A percentile compares a stretch with the other conserved stretches of the same genome.
Evolutionary conservation across 2,797 vertebrate species (phyloP).

Genomic region (Hypotaenidia okinawae): DNA sequence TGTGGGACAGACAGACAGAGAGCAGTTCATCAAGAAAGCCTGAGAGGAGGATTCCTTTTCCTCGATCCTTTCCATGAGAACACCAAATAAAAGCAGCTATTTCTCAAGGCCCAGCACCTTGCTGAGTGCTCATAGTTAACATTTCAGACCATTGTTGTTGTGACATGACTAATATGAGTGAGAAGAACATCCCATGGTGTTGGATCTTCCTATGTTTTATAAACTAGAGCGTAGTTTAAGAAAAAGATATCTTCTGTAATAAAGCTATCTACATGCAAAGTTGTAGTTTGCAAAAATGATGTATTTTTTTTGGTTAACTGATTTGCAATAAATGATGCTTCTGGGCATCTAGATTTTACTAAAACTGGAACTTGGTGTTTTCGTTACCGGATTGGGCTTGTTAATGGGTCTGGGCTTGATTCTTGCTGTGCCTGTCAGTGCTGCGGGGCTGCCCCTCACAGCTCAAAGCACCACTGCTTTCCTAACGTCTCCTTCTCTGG

Average conservation of each 20-base stretch:
- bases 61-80: conserved; percentile 10
- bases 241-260: conserved; percentile 78
- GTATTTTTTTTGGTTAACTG: conserved; percentile 86
- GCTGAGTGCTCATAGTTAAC: conserved; percentile 44
- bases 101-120: conserved; percentile 51
- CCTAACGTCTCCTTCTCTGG: neutral
- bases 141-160: conserved; percentile 55
- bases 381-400: neutral
- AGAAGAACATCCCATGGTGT: conserved; percentile 75
- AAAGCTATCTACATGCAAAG: conserved; percentile 84
- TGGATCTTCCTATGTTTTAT: conserved; percentile 83
- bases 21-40: conserved; percentile 17
- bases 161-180: conserved; percentile 71
- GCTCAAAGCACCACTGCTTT: neutral
- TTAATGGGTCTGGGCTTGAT: neutral
- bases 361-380: conserved; percentile 26
- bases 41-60: conserved; percentile 5
- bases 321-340: conserved; percentile 93
- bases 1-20: neutral
- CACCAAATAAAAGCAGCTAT: conserved; percentile 39
- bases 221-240: conserved; percentile 88
- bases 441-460: neutral
- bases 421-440: neutral
- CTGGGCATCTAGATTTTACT: conserved; percentile 78
- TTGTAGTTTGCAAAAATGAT: conserved; percentile 87